phyloP scores from a whole-genome alignment of 1,140 invertebrate species.

The Cydia fagiglandana region DNA sequence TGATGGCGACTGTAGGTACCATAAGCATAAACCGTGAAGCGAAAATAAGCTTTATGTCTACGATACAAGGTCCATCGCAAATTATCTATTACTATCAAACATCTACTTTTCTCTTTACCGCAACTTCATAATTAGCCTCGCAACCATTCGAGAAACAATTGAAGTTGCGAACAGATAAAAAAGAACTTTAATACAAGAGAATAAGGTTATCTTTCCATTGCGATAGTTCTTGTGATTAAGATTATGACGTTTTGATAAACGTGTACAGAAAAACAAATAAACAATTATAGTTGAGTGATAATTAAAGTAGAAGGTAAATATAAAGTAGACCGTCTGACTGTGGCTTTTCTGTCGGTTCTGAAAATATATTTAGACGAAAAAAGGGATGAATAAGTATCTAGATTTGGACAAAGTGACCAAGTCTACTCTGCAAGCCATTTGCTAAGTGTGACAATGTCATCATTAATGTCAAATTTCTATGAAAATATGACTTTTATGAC shows the following conservation, averaged over 20 bases:
- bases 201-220: not conserved
- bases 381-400: too few relatives aligned
- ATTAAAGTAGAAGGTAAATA: not conserved
- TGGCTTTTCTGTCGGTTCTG: too few relatives aligned
- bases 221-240: not conserved
- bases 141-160: conserved; percentile 1
- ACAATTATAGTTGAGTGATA: not conserved
- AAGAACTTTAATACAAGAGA: not conserved
- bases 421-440: too few relatives aligned
- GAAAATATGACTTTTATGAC: too few relatives aligned
- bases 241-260: conserved; percentile 7
- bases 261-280: conserved; percentile 7
- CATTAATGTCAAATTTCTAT: too few relatives aligned
- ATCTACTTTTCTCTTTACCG: conserved; percentile 3
- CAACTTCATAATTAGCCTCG: not conserved
- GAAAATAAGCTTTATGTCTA: not conserved
- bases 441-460: too few relatives aligned
- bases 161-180: not conserved
- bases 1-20: too few relatives aligned
- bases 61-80: not conserved
- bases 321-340: not conserved
- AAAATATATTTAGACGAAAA: too few relatives aligned
- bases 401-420: too few relatives aligned
- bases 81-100: not conserved
- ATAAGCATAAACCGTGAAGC: not conserved